Conservation (phyloP, 2,888 invertebrate genomes). For the Mamestra brassicae region DNA sequence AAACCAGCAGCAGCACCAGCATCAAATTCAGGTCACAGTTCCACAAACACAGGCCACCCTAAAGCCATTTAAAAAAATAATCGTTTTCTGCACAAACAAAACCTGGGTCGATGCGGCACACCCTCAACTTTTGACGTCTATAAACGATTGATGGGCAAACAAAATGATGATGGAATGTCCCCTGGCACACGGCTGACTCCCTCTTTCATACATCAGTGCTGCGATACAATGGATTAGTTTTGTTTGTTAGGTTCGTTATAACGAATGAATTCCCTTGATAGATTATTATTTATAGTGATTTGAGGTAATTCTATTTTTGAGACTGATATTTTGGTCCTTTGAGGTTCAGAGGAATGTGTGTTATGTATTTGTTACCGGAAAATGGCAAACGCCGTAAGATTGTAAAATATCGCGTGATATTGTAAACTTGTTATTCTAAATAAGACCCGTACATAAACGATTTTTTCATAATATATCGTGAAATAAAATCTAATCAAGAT, state of each 20-base stretch:
- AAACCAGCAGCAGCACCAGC: background rate
- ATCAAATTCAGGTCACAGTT: constrained; percentile 21
- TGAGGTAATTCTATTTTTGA: constrained; percentile 1
- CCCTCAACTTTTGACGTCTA: constrained; percentile 76
- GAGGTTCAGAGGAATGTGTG: background rate
- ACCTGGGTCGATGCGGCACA: constrained; percentile 67
- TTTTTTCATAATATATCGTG: too few species aligned
- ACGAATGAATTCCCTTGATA: too few species aligned
- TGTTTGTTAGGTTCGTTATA: constrained; percentile 1
- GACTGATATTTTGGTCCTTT: background rate
- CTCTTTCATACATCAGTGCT: constrained; percentile 53
- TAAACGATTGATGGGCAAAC: constrained; percentile 82
- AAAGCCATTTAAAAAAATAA: constrained; percentile 57
- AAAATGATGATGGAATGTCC: constrained; percentile 81
- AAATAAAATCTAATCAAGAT: too few species aligned
- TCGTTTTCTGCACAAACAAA: constrained; percentile 66
- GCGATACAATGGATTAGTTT: constrained; percentile 18
- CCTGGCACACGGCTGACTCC: constrained; percentile 50
- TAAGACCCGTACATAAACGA: too few species aligned
- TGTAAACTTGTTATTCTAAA: too few species aligned
- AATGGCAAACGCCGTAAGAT: too few species aligned
- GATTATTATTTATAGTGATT: constrained; percentile 4
- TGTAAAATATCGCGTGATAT: too few species aligned
- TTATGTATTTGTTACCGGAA: too few species aligned
- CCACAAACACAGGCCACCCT: constrained; percentile 12